Evolutionary conservation across 2,888 invertebrate genomes (phyloP).

Genomic region (Rotaria socialis): DNA sequence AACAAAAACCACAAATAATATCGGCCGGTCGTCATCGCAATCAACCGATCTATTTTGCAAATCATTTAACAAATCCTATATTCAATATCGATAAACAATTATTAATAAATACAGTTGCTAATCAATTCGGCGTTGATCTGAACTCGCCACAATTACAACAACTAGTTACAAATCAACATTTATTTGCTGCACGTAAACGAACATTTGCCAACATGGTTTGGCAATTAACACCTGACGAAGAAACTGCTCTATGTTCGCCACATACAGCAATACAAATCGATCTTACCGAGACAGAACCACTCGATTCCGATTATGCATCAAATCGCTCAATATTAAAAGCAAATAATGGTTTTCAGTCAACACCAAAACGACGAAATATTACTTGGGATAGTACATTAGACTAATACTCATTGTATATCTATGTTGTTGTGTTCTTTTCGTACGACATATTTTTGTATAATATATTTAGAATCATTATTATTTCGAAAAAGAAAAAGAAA

Average conservation of each 20-base stretch:
- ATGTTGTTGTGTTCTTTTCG: background rate
- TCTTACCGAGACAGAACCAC: background rate
- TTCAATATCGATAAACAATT: constrained; percentile 23
- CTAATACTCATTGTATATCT: background rate
- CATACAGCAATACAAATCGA: background rate
- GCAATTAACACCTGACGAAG: constrained; percentile 37
- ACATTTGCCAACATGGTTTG: constrained; percentile 38
- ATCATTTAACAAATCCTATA: constrained; percentile 34
- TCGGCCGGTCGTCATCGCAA: background rate
- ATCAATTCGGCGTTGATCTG: constrained; percentile 21
- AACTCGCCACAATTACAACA: constrained; percentile 13
- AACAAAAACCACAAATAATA: constrained; percentile 8
- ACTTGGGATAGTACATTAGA: background rate
- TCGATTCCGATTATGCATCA: background rate
- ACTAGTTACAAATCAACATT: constrained; percentile 30
- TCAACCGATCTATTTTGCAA: constrained; percentile 31
- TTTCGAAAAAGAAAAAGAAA: background rate
- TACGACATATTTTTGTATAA: constrained; percentile 11
- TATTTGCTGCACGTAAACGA: constrained; percentile 11
- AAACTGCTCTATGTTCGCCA: background rate
- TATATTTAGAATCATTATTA: background rate
- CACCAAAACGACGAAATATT: background rate
- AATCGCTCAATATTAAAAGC: background rate
- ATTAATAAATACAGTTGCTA: constrained; percentile 30
- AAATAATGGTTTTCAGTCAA: background rate